phyloP scores from a whole-genome alignment of 2,888 invertebrate genomes.

The Eilema caniola region DNA sequence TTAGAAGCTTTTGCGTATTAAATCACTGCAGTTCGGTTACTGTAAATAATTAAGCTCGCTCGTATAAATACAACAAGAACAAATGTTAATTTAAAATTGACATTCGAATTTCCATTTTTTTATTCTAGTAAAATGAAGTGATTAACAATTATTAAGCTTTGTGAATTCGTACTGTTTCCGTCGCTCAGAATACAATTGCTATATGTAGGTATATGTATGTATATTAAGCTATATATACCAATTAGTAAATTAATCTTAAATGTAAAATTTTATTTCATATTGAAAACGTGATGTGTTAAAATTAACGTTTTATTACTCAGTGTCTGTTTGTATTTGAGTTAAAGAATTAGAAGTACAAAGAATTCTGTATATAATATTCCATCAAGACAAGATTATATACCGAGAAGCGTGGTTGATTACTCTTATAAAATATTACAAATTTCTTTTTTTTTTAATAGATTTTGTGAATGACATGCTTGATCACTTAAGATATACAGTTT shows the following conservation, averaged over 20 bases:
- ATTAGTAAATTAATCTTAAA: constrained; percentile 29
- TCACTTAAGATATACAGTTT: neutral
- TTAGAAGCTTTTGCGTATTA: constrained; percentile 50
- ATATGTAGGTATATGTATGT: constrained; percentile 22
- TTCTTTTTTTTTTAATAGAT: neutral
- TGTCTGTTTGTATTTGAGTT: constrained; percentile 31
- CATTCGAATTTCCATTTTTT: constrained; percentile 29
- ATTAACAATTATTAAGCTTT: constrained; percentile 26
- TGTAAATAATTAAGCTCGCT: constrained; percentile 48
- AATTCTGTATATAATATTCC: constrained; percentile 31
- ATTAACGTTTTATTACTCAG: constrained; percentile 34
- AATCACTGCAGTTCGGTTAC: constrained; percentile 39
- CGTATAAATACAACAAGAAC: constrained; percentile 22
- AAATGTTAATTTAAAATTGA: constrained; percentile 20
- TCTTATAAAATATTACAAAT: neutral
- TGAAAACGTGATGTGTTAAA: constrained; percentile 25
- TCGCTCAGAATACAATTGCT: constrained; percentile 36
- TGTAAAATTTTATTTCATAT: constrained; percentile 36
- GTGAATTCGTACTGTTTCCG: constrained; percentile 35
- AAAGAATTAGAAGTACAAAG: constrained; percentile 29
- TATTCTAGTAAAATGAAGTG: constrained; percentile 30
- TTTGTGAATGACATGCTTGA: neutral
- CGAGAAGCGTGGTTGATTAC: neutral
- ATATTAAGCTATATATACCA: constrained; percentile 28
- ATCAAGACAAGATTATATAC: neutral